A percentile compares a stretch with the other conserved stretches of the same genome.
These are phyloP conservation scores for Sarcophilus harrisii DNA, from an alignment of 2,797 vertebrate species.

Conservation along the genomic window DNA sequence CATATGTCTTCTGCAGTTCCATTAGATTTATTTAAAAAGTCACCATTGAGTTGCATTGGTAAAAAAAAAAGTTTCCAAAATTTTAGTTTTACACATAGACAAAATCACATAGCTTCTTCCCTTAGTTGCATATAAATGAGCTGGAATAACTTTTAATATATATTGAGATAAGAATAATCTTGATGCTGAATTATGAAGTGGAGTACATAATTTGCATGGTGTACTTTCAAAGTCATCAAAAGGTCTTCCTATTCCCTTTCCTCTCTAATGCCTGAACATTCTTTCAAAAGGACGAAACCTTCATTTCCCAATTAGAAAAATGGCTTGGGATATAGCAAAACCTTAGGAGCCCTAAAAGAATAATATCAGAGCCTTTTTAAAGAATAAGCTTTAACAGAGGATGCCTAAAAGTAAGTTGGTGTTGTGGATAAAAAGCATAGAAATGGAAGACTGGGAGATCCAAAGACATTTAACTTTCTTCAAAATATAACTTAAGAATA, in stretches of 20 bases:
- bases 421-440: neutral
- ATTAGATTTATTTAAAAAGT: neutral
- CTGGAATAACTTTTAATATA: neutral
- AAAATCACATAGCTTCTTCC: neutral
- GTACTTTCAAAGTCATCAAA: neutral
- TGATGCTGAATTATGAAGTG: neutral
- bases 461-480: neutral
- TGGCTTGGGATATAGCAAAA: conserved; percentile 16
- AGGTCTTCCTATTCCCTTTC: neutral
- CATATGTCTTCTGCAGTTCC: neutral
- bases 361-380: neutral
- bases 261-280: conserved; percentile 1
- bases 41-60: neutral
- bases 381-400: neutral
- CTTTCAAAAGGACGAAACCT: conserved; percentile 1
- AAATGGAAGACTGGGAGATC: neutral
- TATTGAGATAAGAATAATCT: neutral
- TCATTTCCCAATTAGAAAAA: conserved; percentile 21
- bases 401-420: neutral
- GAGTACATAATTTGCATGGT: neutral
- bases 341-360: neutral
- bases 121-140: neutral
- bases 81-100: neutral
- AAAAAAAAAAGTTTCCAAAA: neutral
- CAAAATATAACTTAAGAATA: neutral